phyloP scores from a whole-genome alignment of 2,113 vertebrate genomes.

The Cyanoderma ruficeps region DNA sequence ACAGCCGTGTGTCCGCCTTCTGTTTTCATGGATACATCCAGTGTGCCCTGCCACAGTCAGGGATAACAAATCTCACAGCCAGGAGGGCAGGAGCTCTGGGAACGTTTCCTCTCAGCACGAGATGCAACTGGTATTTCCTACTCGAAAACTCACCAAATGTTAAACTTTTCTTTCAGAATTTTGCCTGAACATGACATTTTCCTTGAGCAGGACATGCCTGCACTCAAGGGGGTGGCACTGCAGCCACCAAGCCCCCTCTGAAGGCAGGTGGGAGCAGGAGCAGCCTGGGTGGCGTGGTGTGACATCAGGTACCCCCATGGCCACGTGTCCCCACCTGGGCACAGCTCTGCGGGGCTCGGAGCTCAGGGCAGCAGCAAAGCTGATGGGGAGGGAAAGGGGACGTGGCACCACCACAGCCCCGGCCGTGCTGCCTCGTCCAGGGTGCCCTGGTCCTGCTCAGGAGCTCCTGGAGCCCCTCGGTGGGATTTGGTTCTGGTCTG shows the following conservation, averaged over 20 bases:
- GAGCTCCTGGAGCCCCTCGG: background rate
- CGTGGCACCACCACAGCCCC: background rate
- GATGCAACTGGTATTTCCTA: background rate
- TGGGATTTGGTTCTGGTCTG: rapidly evolving
- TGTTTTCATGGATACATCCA: background rate
- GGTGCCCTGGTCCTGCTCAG: background rate
- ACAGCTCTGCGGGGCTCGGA: rapidly evolving
- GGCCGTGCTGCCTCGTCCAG: rapidly evolving
- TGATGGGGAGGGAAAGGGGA: background rate
- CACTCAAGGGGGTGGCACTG: background rate
- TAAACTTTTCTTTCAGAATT: background rate
- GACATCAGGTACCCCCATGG: rapidly evolving
- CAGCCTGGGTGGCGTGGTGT: rapidly evolving
- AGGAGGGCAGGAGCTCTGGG: background rate
- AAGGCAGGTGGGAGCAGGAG: background rate
- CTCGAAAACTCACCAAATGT: background rate
- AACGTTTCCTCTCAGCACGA: background rate
- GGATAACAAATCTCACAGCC: background rate
- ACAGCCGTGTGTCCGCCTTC: rapidly evolving
- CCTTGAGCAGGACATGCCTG: background rate
- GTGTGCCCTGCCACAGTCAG: background rate
- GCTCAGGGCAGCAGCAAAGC: rapidly evolving
- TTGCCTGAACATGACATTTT: background rate
- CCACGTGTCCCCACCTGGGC: rapidly evolving
- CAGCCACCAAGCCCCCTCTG: background rate